These are phyloP conservation scores for Oenanthe melanoleuca DNA, from an alignment of 2,113 vertebrate species.

Conservation along the genomic window DNA sequence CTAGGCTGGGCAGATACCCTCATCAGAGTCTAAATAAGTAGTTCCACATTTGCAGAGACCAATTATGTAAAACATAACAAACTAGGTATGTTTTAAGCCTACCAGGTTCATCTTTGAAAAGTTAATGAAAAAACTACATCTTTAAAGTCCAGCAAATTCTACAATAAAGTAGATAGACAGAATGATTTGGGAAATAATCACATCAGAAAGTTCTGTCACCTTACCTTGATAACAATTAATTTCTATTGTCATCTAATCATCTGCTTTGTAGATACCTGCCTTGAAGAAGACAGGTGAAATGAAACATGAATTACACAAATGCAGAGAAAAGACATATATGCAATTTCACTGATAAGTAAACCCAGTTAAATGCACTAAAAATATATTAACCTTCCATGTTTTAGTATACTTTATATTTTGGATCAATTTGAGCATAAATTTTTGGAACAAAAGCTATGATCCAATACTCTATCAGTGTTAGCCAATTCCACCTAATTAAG, in stretches of 20 bases:
- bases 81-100: neutral
- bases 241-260: neutral
- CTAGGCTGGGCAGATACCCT: neutral
- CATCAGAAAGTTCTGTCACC: neutral
- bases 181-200: neutral
- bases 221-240: neutral
- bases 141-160: neutral
- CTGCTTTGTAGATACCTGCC: neutral
- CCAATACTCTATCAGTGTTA: neutral
- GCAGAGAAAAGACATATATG: neutral
- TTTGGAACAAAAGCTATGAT: neutral
- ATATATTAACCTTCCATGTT: neutral
- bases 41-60: neutral
- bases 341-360: neutral
- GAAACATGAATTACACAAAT: neutral
- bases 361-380: neutral
- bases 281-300: neutral
- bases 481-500: neutral
- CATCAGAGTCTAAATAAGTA: neutral
- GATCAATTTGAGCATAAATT: neutral
- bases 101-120: neutral
- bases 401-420: neutral
- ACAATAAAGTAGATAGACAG: neutral
- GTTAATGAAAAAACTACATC: accelerated
- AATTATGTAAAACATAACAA: neutral